These are phyloP conservation scores for Mellilla xanthometata DNA, from an alignment of 2,888 invertebrate genomes.

Conservation along the genomic window DNA sequence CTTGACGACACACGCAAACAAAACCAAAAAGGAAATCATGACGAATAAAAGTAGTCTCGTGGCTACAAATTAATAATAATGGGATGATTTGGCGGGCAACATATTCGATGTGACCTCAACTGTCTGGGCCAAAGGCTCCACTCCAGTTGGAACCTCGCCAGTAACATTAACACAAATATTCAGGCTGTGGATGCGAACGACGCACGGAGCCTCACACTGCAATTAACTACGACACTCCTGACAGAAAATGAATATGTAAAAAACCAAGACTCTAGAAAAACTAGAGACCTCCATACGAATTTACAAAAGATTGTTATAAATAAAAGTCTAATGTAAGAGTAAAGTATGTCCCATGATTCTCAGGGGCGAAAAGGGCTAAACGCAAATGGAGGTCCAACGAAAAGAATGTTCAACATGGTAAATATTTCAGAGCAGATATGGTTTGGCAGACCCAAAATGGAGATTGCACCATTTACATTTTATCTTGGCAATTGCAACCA, in stretches of 20 bases:
- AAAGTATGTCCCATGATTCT: neutral
- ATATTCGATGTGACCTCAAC: constrained; percentile 41
- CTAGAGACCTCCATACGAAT: too few species aligned
- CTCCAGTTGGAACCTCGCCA: constrained; percentile 67
- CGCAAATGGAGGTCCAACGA: constrained; percentile 9
- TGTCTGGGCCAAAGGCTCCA: constrained; percentile 51
- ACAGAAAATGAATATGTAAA: too few species aligned
- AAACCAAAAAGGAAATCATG: too few species aligned
- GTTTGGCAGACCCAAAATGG: constrained; percentile 5
- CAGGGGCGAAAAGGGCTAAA: constrained; percentile 11
- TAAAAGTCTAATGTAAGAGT: too few species aligned
- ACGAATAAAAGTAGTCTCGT: too few species aligned
- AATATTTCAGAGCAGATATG: constrained; percentile 1
- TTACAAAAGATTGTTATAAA: too few species aligned
- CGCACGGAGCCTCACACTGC: constrained; percentile 15
- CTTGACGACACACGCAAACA: too few species aligned
- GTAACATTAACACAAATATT: constrained; percentile 63
- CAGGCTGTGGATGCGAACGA: constrained; percentile 21
- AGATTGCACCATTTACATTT: constrained; percentile 14
- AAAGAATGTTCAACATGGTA: constrained; percentile 1
- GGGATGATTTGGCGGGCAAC: constrained; percentile 58
- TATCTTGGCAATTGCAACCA: constrained; percentile 5
- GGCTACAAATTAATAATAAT: constrained; percentile 43
- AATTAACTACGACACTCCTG: too few species aligned
- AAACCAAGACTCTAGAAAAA: too few species aligned